Percentiles rank a stretch among this genome's conserved stretches.
Evolutionary conservation across 2,797 vertebrate species (phyloP).

Genomic region (Halcyon smyrnensis): DNA sequence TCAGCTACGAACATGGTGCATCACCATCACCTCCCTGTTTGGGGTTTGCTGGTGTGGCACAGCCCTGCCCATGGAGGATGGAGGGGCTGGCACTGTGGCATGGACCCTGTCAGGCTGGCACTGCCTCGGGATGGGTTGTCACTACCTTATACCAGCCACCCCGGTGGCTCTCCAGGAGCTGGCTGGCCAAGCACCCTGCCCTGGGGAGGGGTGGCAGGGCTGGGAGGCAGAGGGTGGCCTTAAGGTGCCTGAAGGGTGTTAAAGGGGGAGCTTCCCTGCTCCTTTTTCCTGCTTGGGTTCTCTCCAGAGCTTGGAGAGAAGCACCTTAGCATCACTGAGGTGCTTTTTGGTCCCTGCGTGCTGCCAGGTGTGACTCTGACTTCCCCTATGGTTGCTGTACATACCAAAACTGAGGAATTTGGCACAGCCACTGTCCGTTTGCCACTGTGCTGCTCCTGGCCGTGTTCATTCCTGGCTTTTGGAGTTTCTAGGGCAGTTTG

Average conservation of each 20-base stretch:
- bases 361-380: background rate
- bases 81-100: background rate
- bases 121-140: background rate
- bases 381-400: background rate
- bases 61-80: background rate
- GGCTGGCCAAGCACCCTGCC: background rate
- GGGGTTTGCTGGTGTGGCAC: background rate
- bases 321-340: background rate
- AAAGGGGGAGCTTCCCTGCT: background rate
- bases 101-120: background rate
- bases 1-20: fast-evolving
- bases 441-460: background rate
- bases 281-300: background rate
- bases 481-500: background rate
- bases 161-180: background rate
- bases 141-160: background rate
- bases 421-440: background rate
- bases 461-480: background rate
- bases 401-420: background rate
- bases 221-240: background rate
- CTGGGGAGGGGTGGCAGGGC: background rate
- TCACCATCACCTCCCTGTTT: background rate
- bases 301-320: background rate
- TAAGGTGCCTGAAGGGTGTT: background rate
- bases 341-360: fast-evolving